Evolutionary conservation across 1,140 invertebrate genomes (phyloP), one percentile per base, ranked within the genome.

Genomic region (Drosophila littoralis): DNA sequence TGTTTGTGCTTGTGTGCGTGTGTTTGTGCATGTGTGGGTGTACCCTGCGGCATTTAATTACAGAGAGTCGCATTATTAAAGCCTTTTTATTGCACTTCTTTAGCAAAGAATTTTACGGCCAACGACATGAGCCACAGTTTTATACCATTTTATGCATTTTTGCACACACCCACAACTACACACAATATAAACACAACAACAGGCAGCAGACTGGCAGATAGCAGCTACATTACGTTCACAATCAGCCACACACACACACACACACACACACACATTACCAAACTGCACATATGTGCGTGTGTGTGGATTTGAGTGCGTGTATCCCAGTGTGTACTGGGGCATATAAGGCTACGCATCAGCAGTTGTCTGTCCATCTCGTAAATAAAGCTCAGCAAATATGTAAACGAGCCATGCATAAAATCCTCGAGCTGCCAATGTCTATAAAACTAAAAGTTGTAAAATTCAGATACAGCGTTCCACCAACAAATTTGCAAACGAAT

Each of bases 11-110:
- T 7, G 9, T 48, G 35, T 17, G 42, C 9, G 28, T 77, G 76
- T 52, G 59, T 42, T 57, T 40, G 38, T 58, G 48, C 48, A 6
- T 28, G 22, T 28, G 22, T 28, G 22, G 36, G 60, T 36, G 38
- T 58, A 40, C 22, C 68, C 75, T 78, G 50, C 77, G 64, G 46
- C 54, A 68, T 88, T 88, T 88, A 88, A 88, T 88, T 88, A 89
- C 84, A 83, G 63, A 77, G 73, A 77, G 84, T 72, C 80, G 84
- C 80, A 73, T 75, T 80, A 89, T 88, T 84, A 88, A 88, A 84
- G 58, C 61, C 74, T 89, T 84, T 88, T 88, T 84, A 88, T 89
- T 79, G 77, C 55, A 77, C 73, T 88, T 88, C 80, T 88, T 88
- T 78, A 38, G 55, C 70, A 84, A 83, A 66, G 61, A 80, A 72